Conservation (phyloP, 2,797 vertebrate species). For the Sciurus vulgaris region DNA sequence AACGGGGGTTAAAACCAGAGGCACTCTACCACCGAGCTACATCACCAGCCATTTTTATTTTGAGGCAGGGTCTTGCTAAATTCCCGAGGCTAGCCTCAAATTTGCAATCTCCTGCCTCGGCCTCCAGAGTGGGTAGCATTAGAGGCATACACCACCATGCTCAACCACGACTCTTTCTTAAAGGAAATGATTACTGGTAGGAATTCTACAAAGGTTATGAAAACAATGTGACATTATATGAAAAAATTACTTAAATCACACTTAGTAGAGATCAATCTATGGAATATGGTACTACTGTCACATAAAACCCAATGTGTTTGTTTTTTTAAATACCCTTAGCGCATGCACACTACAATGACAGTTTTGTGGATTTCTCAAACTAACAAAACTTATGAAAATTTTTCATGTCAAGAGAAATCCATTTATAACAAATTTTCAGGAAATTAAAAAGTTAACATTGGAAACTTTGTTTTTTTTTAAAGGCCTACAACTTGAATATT, state of each 20-base stretch:
- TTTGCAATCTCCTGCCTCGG: background rate
- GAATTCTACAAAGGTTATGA: background rate
- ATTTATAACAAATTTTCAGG: background rate
- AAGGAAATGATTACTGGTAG: background rate
- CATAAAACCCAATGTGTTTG: background rate
- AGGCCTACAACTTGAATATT: background rate
- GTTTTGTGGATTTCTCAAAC: conserved; percentile 5
- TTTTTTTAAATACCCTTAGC: background rate
- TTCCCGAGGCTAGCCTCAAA: background rate
- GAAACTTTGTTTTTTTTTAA: conserved; percentile 50
- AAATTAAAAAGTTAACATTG: conserved; percentile 49
- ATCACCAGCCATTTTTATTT: no score
- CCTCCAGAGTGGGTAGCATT: background rate
- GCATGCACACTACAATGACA: background rate
- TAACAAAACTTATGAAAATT: conserved; percentile 20
- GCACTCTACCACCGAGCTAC: no score
- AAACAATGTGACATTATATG: background rate
- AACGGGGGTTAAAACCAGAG: no score
- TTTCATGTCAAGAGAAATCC: conserved; percentile 32
- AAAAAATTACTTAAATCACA: background rate
- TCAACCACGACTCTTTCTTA: conserved; percentile 3
- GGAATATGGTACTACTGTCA: background rate
- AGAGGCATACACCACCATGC: background rate
- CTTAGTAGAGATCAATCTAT: background rate
- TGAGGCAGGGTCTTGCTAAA: background rate